phyloP scores from a whole-genome alignment of 2,888 invertebrate species.

The Malthinus flaveolus region DNA sequence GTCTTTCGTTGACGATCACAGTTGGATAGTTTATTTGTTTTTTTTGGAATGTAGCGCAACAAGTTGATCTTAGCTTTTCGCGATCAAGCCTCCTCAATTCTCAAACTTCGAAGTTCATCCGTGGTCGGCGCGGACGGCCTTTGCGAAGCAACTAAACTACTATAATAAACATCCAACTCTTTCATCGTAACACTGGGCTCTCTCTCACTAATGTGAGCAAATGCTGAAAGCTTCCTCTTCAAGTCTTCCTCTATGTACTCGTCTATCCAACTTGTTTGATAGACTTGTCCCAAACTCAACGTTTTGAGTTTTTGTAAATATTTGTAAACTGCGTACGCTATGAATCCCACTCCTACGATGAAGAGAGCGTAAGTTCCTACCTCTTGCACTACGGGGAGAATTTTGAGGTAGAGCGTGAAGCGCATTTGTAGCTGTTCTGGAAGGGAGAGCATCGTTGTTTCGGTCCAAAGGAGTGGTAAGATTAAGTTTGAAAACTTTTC shows the following conservation, averaged over 20 bases:
- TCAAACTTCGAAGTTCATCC: constrained; percentile 9
- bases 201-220: constrained; percentile 43
- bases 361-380: constrained; percentile 60
- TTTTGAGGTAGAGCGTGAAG: constrained; percentile 74
- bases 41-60: not conserved
- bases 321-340: constrained; percentile 57
- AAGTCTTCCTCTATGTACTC: constrained; percentile 43
- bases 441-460: constrained; percentile 78
- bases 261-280: constrained; percentile 43
- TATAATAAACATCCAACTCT: constrained; percentile 49
- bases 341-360: constrained; percentile 56
- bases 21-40: not conserved
- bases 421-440: constrained; percentile 64
- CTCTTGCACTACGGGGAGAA: constrained; percentile 67
- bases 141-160: constrained; percentile 35
- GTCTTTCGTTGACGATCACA: not conserved
- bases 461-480: constrained; percentile 85
- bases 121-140: constrained; percentile 16
- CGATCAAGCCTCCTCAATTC: constrained; percentile 6
- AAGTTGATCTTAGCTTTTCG: too few species aligned
- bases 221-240: constrained; percentile 42
- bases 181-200: constrained; percentile 39
- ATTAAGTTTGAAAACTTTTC: constrained; percentile 71
- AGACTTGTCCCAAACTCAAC: not conserved
- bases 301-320: constrained; percentile 36